Evolutionary conservation across 2,113 vertebrate genomes (phyloP).

Genomic region (Glaucomys volans): DNA sequence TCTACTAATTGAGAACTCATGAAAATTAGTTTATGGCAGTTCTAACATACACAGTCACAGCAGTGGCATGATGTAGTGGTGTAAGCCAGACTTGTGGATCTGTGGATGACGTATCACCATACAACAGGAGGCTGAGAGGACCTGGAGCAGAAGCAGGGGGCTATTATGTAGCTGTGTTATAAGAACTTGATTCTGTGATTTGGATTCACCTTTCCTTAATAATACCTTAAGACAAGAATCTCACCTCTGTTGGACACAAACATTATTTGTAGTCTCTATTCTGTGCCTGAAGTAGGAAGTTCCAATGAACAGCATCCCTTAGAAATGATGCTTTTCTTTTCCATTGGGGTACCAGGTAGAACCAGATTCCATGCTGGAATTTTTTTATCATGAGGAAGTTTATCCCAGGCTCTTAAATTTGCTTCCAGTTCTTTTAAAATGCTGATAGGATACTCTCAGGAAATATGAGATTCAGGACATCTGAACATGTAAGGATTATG

Average conservation of each 20-base stretch:
- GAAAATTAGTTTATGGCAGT: background rate
- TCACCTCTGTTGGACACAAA: background rate
- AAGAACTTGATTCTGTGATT: background rate
- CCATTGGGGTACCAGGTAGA: background rate
- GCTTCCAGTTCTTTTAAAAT: background rate
- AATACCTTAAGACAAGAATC: background rate
- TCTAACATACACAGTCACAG: background rate
- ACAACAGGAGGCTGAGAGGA: background rate
- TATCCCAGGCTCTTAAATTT: background rate
- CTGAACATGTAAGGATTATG: background rate
- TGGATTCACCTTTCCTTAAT: background rate
- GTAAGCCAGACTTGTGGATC: background rate
- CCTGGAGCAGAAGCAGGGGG: background rate
- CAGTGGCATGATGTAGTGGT: background rate
- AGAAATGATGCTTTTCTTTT: background rate
- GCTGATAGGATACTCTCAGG: background rate
- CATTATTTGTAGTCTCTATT: background rate
- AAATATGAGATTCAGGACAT: background rate
- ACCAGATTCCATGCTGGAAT: background rate
- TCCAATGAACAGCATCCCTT: background rate
- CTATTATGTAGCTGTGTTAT: background rate
- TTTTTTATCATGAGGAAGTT: conserved; percentile 1
- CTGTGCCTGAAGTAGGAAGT: background rate
- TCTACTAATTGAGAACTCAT: background rate
- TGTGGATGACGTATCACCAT: too few relatives aligned